Conservation (phyloP, 1,140 invertebrate genomes). For the Elysia chlorotica region DNA sequence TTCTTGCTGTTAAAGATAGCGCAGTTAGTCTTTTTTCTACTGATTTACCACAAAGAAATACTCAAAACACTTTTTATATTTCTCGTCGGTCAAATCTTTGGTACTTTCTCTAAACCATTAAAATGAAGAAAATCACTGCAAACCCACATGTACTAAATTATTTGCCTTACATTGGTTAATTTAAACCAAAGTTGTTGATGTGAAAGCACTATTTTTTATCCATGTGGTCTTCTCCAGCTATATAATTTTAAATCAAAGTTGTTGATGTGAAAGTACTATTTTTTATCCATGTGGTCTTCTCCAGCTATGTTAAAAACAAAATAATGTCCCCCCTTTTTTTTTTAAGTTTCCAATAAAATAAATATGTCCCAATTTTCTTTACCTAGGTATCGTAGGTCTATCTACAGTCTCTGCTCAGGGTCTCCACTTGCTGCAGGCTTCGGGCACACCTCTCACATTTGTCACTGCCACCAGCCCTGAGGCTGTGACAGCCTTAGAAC, state of each 20-base stretch:
- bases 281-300: background rate
- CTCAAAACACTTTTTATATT: too few relatives aligned
- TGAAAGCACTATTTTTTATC: background rate
- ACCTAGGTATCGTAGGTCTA: slow-evolving; percentile 28
- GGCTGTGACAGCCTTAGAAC: slow-evolving; percentile 6
- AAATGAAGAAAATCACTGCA: too few relatives aligned
- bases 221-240: background rate
- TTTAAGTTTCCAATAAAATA: background rate
- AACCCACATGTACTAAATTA: too few relatives aligned
- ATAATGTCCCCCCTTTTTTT: too few relatives aligned
- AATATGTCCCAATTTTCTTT: background rate
- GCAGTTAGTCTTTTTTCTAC: background rate
- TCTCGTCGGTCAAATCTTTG: too few relatives aligned
- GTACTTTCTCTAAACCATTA: too few relatives aligned
- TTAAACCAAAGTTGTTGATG: background rate
- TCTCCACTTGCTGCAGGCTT: slow-evolving; percentile 21
- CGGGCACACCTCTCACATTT: slow-evolving; percentile 27
- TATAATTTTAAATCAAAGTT: too few relatives aligned
- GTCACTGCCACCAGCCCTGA: slow-evolving; percentile 18
- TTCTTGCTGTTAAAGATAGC: background rate
- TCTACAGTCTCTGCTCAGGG: slow-evolving; percentile 24
- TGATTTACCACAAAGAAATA: background rate
- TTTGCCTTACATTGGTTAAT: too few relatives aligned
- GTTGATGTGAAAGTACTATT: background rate
- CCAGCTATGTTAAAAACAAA: background rate